Percentiles rank a stretch among this genome's conserved stretches.
These are phyloP conservation scores for Phlogophora meticulosa DNA, from an alignment of 2,888 invertebrate species.

Conservation along the genomic window DNA sequence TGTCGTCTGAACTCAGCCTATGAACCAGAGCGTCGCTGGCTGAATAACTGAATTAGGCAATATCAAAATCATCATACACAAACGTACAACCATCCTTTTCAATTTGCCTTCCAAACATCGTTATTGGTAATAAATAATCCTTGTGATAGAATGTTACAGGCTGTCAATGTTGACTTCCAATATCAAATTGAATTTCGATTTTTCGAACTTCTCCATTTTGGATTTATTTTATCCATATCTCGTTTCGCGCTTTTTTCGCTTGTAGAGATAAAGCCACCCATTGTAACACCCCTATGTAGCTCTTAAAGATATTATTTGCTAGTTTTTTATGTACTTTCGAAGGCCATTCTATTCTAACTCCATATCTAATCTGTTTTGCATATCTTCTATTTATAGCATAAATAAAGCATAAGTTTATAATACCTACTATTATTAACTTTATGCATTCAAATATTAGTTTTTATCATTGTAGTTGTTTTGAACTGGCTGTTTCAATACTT, in stretches of 20 bases:
- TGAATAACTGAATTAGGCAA: conserved; percentile 27
- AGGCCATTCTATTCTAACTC: background rate
- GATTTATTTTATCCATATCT: conserved; percentile 24
- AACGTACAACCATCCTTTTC: background rate
- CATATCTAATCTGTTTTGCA: background rate
- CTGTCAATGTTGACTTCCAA: conserved; percentile 18
- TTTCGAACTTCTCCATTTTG: conserved; percentile 18
- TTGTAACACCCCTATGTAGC: too few relatives aligned
- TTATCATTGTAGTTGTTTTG: background rate
- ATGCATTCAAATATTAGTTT: background rate
- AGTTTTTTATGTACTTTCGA: too few relatives aligned
- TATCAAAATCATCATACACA: conserved; percentile 22
- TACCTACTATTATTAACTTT: background rate
- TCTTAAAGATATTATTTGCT: too few relatives aligned
- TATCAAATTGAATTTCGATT: conserved; percentile 32
- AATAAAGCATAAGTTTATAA: background rate
- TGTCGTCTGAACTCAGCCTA: background rate
- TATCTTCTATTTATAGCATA: background rate
- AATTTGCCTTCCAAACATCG: conserved; percentile 35
- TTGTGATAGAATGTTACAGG: background rate
- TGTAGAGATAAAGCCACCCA: too few relatives aligned
- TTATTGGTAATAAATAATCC: conserved; percentile 26
- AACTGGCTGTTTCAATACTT: background rate
- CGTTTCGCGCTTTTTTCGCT: too few relatives aligned
- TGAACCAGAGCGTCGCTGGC: background rate